Evolutionary conservation across 2,888 invertebrate genomes (phyloP), one percentile per base, ranked within the genome.

Genomic region (Epinotia ramella): DNA sequence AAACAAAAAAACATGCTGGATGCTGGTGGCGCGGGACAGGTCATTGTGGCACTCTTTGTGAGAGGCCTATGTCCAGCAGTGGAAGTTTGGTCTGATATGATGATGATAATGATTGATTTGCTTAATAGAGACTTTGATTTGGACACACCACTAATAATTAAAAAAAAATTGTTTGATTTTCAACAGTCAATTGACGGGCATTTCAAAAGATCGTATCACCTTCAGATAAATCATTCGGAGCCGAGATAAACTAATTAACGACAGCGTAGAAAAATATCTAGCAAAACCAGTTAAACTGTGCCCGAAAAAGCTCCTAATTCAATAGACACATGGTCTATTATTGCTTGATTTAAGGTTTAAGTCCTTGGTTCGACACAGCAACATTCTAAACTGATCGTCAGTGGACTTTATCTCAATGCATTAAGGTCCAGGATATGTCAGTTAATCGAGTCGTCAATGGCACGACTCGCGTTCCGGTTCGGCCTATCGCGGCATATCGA

Each of bases 231-330:
- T 72, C 62, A 76, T 75, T 71, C 28, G 44, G 53, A 68, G 56
- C 62, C 56, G 11, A 76, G 76, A 76, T 76, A 76, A 76, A 63
- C 67, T 76, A 72, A 76, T 76, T 76, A 76, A 76, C 75, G 75
- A 75, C 67, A 75, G 70, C 70, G 3, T 24, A 72, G 62, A 76
- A 76, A 72, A 76, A 72, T 71, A 60, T 60, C 16, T 28, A 60
- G 46, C 59, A n/a, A 59, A 69, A 69, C 12, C 20, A 16, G 44
- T 24, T n/a, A 9, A 9, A 56, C 5, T 0, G 12, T 11, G 1
- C 13, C 12, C 18, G 46, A 3, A 11, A 12, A 44, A 46, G 69
- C 59, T 69, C n/a, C 3, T 69, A 59, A 69, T 11, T 46, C 12
- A 46, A 28, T 28, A 6, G 11, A 2, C 3, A 6, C 44, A 46